Evolutionary conservation across 2,797 vertebrate species (phyloP).

Genomic region (Platalea minor): DNA sequence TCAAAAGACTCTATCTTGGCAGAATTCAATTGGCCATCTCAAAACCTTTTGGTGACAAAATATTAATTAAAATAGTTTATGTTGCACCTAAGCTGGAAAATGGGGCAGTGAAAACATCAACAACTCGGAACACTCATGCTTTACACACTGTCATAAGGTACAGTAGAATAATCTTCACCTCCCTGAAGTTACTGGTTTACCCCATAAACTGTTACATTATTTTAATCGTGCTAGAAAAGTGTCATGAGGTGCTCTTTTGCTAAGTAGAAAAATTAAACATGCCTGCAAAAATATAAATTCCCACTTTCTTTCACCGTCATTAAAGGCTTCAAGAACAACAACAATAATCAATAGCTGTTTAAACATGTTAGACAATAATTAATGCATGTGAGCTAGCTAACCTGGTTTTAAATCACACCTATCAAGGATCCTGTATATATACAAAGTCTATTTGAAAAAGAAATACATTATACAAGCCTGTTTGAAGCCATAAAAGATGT

Average conservation of each 20-base stretch:
- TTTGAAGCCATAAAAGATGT: not conserved
- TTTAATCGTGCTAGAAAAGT: not conserved
- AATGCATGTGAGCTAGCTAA: not conserved
- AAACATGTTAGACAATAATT: not conserved
- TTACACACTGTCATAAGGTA: not conserved
- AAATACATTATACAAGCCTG: not conserved
- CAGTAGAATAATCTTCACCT: constrained; percentile 40
- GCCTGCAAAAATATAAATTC: not conserved
- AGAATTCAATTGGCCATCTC: constrained; percentile 81
- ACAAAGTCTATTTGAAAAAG: not conserved
- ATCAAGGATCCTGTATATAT: not conserved
- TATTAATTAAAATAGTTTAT: constrained; percentile 83
- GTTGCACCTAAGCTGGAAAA: constrained; percentile 73
- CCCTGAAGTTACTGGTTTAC: constrained; percentile 20
- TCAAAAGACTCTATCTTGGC: constrained; percentile 81
- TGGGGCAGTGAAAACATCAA: constrained; percentile 51
- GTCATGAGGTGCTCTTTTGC: not conserved
- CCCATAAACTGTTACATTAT: not conserved
- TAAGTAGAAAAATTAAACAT: not conserved
- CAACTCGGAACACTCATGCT: constrained; percentile 50
- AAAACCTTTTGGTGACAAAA: constrained; percentile 78
- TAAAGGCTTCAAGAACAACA: not conserved
- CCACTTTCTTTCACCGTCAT: not conserved
- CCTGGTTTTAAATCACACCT: not conserved
- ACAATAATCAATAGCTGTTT: not conserved